A percentile compares a stretch with the other conserved stretches of the same genome.
Evolutionary conservation across 2,888 invertebrate species (phyloP).

Genomic region (Scrobipalpa atriplicella): DNA sequence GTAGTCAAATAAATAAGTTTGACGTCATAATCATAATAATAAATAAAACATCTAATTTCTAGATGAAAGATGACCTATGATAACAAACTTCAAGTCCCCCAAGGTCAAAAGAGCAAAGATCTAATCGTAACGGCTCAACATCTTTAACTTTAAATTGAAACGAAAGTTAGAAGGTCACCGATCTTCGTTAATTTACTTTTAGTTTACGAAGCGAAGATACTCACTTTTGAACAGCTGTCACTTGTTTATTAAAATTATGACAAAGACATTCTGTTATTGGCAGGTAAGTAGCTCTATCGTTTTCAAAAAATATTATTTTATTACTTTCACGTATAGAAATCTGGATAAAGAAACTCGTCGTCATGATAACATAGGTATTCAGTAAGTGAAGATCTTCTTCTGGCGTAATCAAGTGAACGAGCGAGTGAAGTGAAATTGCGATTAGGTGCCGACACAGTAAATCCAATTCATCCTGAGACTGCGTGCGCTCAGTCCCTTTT

Average conservation of each 20-base stretch:
- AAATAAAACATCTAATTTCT: too few relatives aligned
- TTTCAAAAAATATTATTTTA: too few relatives aligned
- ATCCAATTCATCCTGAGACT: slow-evolving; percentile 63
- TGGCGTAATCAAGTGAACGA: slow-evolving; percentile 61
- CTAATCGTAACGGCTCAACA: background rate
- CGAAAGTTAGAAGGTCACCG: slow-evolving; percentile 9
- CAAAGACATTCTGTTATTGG: too few relatives aligned
- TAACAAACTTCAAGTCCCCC: background rate
- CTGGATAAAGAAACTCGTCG: slow-evolving; percentile 21
- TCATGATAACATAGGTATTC: slow-evolving; percentile 57
- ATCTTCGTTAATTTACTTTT: slow-evolving; percentile 10
- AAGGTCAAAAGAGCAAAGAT: slow-evolving; percentile 9
- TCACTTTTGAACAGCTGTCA: background rate
- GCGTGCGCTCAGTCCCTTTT: slow-evolving; percentile 27
- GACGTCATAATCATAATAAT: too few relatives aligned
- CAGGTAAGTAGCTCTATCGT: too few relatives aligned
- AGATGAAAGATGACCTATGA: too few relatives aligned
- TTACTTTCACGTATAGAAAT: background rate
- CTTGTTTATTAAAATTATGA: background rate
- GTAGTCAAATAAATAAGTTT: too few relatives aligned
- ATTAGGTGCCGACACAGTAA: slow-evolving; percentile 58
- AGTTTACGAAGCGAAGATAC: slow-evolving; percentile 2
- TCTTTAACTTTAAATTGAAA: slow-evolving; percentile 13
- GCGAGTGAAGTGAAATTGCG: slow-evolving; percentile 61
- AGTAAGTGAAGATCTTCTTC: slow-evolving; percentile 54